A percentile compares a stretch with the other conserved stretches of the same genome.
Conservation (phyloP, 1,140 invertebrate species). For the Leptopilina boulardi region DNA sequence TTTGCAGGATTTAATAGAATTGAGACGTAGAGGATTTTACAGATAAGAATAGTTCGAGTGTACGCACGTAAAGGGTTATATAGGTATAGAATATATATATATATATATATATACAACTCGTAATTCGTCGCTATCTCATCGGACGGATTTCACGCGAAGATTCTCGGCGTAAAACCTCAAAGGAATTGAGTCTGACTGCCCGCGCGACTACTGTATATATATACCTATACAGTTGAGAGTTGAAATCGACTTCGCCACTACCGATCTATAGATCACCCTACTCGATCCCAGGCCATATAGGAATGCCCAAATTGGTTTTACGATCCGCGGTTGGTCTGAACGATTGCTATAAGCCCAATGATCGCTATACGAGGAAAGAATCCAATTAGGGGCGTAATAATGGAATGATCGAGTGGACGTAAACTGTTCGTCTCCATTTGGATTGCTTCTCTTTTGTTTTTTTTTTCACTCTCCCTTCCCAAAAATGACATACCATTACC, state of each 20-base stretch:
- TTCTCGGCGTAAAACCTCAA: slow-evolving; percentile 51
- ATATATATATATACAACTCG: slow-evolving; percentile 35
- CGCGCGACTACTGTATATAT: slow-evolving; percentile 37
- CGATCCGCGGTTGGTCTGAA: slow-evolving; percentile 49
- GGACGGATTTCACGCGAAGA: slow-evolving; percentile 43
- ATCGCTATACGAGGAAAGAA: slow-evolving; percentile 59
- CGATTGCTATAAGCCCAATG: slow-evolving; percentile 53
- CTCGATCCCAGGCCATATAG: slow-evolving; percentile 47
- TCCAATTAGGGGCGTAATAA: slow-evolving; percentile 62
- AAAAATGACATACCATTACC: slow-evolving; percentile 38
- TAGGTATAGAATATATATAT: slow-evolving; percentile 39
- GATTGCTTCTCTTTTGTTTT: slow-evolving; percentile 33
- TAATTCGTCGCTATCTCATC: slow-evolving; percentile 30
- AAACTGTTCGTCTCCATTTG: slow-evolving; percentile 36
- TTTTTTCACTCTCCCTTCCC: not conserved
- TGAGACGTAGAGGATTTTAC: slow-evolving; percentile 53
- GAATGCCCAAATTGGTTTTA: slow-evolving; percentile 64
- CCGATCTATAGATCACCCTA: slow-evolving; percentile 59
- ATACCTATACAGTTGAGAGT: slow-evolving; percentile 1
- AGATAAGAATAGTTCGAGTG: slow-evolving; percentile 42
- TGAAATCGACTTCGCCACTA: slow-evolving; percentile 36
- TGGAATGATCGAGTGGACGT: slow-evolving; percentile 57
- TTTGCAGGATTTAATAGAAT: slow-evolving; percentile 44
- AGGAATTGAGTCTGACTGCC: slow-evolving; percentile 51
- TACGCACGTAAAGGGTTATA: slow-evolving; percentile 2